These are phyloP conservation scores for Drosophila parthenogenetica DNA, from an alignment of 2,888 invertebrate species.

Conservation along the genomic window DNA sequence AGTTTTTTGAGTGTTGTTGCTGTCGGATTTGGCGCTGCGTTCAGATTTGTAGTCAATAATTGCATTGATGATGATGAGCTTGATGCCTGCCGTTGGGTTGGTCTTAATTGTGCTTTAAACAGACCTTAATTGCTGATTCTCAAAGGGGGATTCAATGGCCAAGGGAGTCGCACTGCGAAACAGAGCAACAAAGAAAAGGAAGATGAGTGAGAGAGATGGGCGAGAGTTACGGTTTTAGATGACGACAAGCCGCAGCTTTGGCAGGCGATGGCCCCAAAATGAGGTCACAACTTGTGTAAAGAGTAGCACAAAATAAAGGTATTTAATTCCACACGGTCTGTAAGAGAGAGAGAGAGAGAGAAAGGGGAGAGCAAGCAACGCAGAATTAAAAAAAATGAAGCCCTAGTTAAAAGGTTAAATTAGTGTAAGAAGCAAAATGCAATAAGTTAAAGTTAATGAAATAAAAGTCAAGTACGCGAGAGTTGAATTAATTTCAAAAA, in stretches of 20 bases:
- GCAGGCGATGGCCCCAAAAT: slow-evolving; percentile 23
- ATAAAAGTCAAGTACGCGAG: slow-evolving; percentile 9
- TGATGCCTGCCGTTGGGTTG: slow-evolving; percentile 24
- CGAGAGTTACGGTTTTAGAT: slow-evolving; percentile 15
- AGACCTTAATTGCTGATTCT: slow-evolving; percentile 76
- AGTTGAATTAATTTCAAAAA: slow-evolving; percentile 4
- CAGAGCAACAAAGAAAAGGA: not conserved
- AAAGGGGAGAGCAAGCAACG: not conserved
- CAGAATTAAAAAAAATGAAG: slow-evolving; percentile 5
- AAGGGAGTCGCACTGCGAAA: not conserved
- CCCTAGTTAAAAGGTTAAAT: slow-evolving; percentile 22
- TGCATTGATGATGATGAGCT: slow-evolving; percentile 74
- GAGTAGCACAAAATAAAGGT: slow-evolving; percentile 13
- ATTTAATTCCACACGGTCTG: slow-evolving; percentile 16
- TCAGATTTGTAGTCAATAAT: slow-evolving; percentile 76
- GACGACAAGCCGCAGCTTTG: slow-evolving; percentile 17
- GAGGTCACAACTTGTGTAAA: slow-evolving; percentile 33
- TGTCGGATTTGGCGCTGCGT: slow-evolving; percentile 62
- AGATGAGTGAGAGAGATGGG: not conserved
- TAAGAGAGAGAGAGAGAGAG: not conserved
- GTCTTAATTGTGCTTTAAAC: slow-evolving; percentile 77
- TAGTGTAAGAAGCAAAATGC: slow-evolving; percentile 19
- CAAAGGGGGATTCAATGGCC: slow-evolving; percentile 26
- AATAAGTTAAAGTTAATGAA: slow-evolving; percentile 23
- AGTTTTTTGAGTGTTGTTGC: slow-evolving; percentile 19